phyloP scores from a whole-genome alignment of 1,140 invertebrate genomes.

The Riptortus pedestris region DNA sequence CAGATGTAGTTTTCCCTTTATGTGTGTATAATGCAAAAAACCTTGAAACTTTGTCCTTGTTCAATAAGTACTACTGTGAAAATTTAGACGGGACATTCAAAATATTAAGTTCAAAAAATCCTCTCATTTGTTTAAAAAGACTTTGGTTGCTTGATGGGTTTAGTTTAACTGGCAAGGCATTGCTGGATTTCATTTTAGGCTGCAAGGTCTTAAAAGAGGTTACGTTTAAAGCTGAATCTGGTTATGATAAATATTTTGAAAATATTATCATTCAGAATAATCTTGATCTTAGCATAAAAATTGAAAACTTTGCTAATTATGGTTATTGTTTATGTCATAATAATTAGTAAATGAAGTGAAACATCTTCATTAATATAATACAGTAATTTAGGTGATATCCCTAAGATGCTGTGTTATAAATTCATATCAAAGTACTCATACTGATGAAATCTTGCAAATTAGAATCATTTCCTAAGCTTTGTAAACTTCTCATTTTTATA shows the following conservation, averaged over 20 bases:
- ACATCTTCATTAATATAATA: no score
- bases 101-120: not conserved
- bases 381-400: no score
- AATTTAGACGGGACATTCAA: not conserved
- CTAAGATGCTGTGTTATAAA: no score
- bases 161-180: not conserved
- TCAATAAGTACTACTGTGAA: not conserved
- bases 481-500: no score
- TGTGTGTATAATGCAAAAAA: slow-evolving; percentile 6
- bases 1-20: not conserved
- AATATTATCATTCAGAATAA: not conserved
- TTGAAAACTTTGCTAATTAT: not conserved
- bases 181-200: not conserved
- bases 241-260: not conserved
- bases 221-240: not conserved
- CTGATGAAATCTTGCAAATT: no score
- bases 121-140: not conserved
- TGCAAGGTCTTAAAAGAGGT: not conserved
- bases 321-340: not conserved
- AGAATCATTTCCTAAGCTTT: no score
- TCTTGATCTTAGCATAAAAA: not conserved
- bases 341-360: no score
- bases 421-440: no score
- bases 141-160: slow-evolving; percentile 2
- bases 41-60: not conserved